phyloP scores from a whole-genome alignment of 2,797 vertebrate genomes.

The Myotis pilosus region DNA sequence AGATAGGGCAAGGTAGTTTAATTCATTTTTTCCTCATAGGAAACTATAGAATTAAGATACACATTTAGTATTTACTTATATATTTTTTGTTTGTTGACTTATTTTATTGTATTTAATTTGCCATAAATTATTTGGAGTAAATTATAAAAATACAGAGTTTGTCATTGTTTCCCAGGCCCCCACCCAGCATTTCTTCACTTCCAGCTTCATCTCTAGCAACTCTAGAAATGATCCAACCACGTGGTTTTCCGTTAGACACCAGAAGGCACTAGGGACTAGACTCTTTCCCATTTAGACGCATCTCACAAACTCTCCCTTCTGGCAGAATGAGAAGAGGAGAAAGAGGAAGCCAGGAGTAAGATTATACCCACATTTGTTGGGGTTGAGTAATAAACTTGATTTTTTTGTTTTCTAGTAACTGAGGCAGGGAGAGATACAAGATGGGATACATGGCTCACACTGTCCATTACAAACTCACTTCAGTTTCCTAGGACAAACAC shows the following conservation, averaged over 20 bases:
- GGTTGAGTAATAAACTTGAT: constrained; percentile 3
- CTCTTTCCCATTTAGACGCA: background rate
- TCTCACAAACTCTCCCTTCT: background rate
- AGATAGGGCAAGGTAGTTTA: background rate
- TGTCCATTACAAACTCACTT: background rate
- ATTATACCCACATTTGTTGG: background rate
- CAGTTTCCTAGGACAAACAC: background rate
- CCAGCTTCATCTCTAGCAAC: background rate
- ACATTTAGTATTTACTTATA: background rate
- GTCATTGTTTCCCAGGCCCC: background rate
- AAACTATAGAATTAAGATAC: constrained; percentile 29
- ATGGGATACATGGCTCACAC: background rate
- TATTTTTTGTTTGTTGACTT: background rate
- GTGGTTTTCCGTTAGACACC: background rate
- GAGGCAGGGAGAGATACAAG: background rate
- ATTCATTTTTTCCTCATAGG: background rate
- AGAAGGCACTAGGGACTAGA: background rate
- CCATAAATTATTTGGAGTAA: background rate
- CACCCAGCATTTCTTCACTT: background rate
- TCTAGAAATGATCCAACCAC: constrained; percentile 5
- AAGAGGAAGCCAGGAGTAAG: constrained; percentile 5
- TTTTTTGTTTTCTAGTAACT: constrained; percentile 7
- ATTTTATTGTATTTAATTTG: background rate
- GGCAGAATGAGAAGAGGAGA: background rate
- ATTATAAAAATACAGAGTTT: constrained; percentile 21